phyloP scores from a whole-genome alignment of 2,113 vertebrate species.

The Oryzias celebensis region DNA sequence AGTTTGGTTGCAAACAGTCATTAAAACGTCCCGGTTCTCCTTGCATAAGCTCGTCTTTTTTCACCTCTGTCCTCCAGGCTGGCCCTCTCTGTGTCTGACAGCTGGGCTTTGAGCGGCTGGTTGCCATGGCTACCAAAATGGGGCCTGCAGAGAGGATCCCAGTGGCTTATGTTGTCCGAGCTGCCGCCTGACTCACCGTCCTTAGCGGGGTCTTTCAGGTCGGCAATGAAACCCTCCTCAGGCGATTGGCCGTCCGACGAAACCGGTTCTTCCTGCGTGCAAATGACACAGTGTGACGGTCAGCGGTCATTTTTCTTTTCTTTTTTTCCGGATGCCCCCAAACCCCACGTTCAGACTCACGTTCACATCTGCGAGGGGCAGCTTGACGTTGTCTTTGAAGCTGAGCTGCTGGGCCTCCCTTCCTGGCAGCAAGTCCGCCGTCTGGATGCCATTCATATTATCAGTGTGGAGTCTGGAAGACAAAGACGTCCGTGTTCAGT shows the following conservation, averaged over 20 bases:
- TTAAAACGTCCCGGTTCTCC: not conserved
- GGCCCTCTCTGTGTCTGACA: constrained; percentile 39
- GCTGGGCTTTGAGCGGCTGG: constrained; percentile 43
- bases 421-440: constrained; percentile 43
- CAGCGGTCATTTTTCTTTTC: not conserved
- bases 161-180: constrained; percentile 49
- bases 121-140: constrained; percentile 52
- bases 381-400: constrained; percentile 57
- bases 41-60: constrained; percentile 14
- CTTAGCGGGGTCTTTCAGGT: constrained; percentile 53
- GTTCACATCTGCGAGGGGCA: constrained; percentile 54
- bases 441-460: constrained; percentile 58
- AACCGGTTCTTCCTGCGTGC: constrained; percentile 30
- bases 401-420: constrained; percentile 44
- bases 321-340: not conserved
- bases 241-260: constrained; percentile 30
- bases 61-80: constrained; percentile 59
- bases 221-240: constrained; percentile 53
- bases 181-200: constrained; percentile 60
- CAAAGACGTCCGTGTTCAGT: constrained; percentile 49
- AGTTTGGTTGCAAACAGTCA: not conserved
- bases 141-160: constrained; percentile 49
- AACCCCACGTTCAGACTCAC: constrained; percentile 32
- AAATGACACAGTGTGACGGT: constrained; percentile 2
- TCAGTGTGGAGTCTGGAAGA: constrained; percentile 52